Base-by-base conservation (phyloP, 2,797 vertebrate genomes). In the Sandelia bainsii region DNA sequence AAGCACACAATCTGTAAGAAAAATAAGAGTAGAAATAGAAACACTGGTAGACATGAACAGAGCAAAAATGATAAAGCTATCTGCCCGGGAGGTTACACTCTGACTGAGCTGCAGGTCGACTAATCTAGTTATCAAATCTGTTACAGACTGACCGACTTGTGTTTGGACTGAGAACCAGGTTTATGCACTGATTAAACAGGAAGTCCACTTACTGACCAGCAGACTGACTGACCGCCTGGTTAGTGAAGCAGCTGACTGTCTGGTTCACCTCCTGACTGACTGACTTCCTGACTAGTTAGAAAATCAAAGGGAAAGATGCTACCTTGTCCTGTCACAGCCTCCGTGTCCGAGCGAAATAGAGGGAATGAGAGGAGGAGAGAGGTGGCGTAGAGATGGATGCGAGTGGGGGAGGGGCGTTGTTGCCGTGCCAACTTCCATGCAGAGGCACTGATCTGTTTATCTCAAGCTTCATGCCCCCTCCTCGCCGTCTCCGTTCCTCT, bases 371-470 rank as follows among this genome's bases (percentile, higher is more conserved):
- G 51, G 32, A 61, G 20, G 51, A 22, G 56, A 22, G 54, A 72
- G 25, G 34, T 29, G 62, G 74, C 13, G 37, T 4, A 16, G 65
- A 73, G 75, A 51, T 20, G 72, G 42, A 50, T 9, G 50, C 11
- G 12, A 54, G 4, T 42, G 87, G 83, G 82, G 89, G 85, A 81
- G 77, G 89, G 81, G 84, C 23, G 3, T 7, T 8, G 67, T 20
- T 54, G 69, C 81, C 45, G 64, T 68, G 82, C 69, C 83, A 82
- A 69, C 76, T 65, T 62, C 4, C 46, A 80, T 68, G 32, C 72
- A 64, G 72, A 69, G 57, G 71, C 66, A 27, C 69, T 70, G 77
- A 84, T 88, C 78, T 83, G 74, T 89, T 83, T 83, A 87, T 89
- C 77, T 80, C 56, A n/a, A 53, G 64, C 84, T 39, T 59, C 52